Evolutionary conservation across 2,797 vertebrate species (phyloP).

Genomic region (Oreochromis grahami): DNA sequence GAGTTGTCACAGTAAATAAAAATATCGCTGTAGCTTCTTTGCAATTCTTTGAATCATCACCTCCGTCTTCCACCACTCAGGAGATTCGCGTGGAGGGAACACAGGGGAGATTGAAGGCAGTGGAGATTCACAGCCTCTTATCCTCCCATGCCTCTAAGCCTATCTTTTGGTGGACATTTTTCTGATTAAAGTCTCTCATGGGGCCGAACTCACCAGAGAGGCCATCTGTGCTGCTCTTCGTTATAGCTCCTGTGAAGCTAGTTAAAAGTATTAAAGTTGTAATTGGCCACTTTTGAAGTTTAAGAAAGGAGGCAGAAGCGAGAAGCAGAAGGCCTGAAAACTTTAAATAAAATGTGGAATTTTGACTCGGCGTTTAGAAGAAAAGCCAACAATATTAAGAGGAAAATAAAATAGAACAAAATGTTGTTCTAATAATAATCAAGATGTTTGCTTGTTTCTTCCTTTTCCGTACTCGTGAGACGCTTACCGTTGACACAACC

Average conservation of each 20-base stretch:
- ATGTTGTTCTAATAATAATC: not conserved
- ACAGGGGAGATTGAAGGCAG: not conserved
- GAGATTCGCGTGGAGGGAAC: not conserved
- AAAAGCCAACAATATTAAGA: no score
- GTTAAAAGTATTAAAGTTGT: not conserved
- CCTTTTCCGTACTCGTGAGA: not conserved
- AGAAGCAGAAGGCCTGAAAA: not conserved
- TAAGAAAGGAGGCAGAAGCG: not conserved
- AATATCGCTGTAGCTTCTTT: not conserved
- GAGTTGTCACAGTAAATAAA: not conserved
- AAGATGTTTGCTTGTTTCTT: not conserved
- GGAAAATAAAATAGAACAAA: not conserved
- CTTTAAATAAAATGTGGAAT: not conserved
- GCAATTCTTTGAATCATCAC: not conserved
- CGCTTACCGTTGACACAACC: conserved; percentile 86
- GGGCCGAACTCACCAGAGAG: not conserved
- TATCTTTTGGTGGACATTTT: not conserved
- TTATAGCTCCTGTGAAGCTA: not conserved
- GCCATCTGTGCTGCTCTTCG: conserved; percentile 25
- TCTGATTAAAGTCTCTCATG: conserved; percentile 18
- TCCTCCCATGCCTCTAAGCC: not conserved
- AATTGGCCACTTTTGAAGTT: not conserved
- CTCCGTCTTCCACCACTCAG: not conserved
- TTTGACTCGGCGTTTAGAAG: not conserved
- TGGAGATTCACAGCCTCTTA: not conserved